These are phyloP conservation scores for Epizoanthus rinbou DNA, from an alignment of 92 coral and sea anemone species.

Conservation along the genomic window DNA sequence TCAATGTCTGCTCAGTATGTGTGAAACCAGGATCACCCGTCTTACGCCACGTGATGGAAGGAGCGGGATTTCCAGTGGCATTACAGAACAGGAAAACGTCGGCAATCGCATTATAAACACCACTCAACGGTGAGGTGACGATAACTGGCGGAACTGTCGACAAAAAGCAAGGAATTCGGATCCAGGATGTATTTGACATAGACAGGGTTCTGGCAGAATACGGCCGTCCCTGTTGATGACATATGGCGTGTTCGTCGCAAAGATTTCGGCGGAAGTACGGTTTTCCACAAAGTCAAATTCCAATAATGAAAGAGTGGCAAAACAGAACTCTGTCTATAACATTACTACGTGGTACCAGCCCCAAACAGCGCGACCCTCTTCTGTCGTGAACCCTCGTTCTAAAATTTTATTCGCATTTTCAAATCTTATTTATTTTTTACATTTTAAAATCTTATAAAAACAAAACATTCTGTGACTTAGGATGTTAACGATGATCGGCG, in stretches of 20 bases:
- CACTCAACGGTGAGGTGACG: background rate
- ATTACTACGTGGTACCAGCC: background rate
- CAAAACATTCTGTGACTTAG: too few species aligned
- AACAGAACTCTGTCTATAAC: background rate
- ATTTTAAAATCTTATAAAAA: too few species aligned
- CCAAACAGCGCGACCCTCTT: background rate
- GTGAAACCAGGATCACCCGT: slow-evolving; percentile 5
- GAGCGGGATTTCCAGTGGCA: slow-evolving; percentile 49
- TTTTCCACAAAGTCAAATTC: background rate
- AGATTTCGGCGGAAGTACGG: background rate
- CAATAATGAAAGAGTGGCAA: background rate
- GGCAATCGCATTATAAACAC: slow-evolving; percentile 18
- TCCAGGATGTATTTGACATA: slow-evolving; percentile 3
- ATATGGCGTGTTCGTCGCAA: background rate
- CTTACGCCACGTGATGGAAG: slow-evolving; percentile 45
- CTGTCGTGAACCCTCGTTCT: background rate
- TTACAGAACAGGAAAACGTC: slow-evolving; percentile 37
- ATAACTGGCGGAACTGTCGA: slow-evolving; percentile 36
- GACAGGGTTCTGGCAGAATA: slow-evolving; percentile 19
- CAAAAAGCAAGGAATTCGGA: slow-evolving; percentile 33
- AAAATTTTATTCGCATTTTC: too few species aligned
- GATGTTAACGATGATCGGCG: too few species aligned
- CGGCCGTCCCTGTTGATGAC: background rate
- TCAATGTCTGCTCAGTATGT: background rate
- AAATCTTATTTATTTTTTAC: too few species aligned